Evolutionary conservation across 2,888 invertebrate genomes (phyloP).

Genomic region (Rutpela maculata): DNA sequence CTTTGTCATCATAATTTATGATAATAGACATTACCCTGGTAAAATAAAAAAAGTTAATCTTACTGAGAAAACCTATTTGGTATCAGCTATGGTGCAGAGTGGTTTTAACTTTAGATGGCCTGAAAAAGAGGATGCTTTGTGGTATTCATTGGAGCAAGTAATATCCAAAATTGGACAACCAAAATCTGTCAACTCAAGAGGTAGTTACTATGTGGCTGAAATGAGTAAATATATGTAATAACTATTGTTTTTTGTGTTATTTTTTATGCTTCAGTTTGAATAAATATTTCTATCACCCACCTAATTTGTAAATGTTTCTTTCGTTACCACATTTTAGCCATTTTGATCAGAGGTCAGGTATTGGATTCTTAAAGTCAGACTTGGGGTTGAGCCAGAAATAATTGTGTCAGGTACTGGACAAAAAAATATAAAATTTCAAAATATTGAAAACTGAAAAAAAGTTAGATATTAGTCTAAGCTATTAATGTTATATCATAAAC

Average conservation of each 20-base stretch:
- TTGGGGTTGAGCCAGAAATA: conserved; percentile 20
- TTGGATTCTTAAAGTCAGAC: conserved; percentile 16
- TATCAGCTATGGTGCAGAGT: conserved; percentile 7
- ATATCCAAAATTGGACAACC: conserved; percentile 17
- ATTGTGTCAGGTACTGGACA: conserved; percentile 27
- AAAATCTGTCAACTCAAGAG: conserved; percentile 19
- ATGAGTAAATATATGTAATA: background rate
- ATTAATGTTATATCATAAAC: background rate
- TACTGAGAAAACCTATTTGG: conserved; percentile 7
- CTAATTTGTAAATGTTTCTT: conserved; percentile 8
- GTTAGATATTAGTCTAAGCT: background rate
- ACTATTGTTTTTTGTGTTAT: background rate
- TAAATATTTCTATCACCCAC: background rate
- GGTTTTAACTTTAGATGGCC: conserved; percentile 19
- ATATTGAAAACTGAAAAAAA: background rate
- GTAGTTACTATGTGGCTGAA: conserved; percentile 20
- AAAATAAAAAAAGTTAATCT: background rate
- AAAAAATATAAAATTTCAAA: conserved; percentile 9
- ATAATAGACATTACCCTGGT: conserved; percentile 11
- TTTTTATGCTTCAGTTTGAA: background rate
- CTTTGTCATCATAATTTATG: conserved; percentile 30
- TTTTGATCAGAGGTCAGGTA: conserved; percentile 1
- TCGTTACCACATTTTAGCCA: background rate
- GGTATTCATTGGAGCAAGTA: conserved; percentile 8
- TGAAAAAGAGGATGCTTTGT: conserved; percentile 15